A percentile compares a stretch with the other conserved stretches of the same genome.
Evolutionary conservation across 2,113 vertebrate genomes (phyloP).

Genomic region (Leptosomus discolor): DNA sequence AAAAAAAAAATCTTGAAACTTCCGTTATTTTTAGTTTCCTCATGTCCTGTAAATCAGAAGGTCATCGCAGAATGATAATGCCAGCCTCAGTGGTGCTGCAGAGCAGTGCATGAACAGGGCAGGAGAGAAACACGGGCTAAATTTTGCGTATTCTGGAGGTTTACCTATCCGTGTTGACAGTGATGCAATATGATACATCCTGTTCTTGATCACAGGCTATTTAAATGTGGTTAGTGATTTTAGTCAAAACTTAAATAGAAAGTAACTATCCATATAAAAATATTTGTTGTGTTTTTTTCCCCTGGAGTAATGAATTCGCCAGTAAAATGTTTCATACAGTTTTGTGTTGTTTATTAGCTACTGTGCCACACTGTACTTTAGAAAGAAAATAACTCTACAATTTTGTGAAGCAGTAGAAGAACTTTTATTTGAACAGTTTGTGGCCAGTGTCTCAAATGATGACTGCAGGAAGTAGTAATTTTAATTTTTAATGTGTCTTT

Average conservation of each 20-base stretch:
- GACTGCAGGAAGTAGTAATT: not conserved
- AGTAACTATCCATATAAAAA: not conserved
- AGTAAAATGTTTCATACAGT: not conserved
- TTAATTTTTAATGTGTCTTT: not conserved
- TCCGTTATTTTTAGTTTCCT: not conserved
- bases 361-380: not conserved
- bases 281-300: not conserved
- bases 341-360: not conserved
- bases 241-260: not conserved
- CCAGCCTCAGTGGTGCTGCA: not conserved
- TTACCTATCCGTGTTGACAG: not conserved
- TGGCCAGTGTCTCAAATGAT: not conserved
- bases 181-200: not conserved
- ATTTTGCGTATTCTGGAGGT: not conserved
- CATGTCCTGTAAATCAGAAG: not conserved
- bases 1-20: not conserved
- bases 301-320: not conserved
- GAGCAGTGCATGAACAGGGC: not conserved
- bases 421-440: not conserved
- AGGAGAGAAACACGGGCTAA: not conserved
- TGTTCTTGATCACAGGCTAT: not conserved
- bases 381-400: not conserved
- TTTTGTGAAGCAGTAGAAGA: not conserved
- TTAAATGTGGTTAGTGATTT: constrained; percentile 10
- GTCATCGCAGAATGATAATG: not conserved